phyloP scores from a whole-genome alignment of 2,888 invertebrate genomes.

The Caenorhabditis sp. region DNA sequence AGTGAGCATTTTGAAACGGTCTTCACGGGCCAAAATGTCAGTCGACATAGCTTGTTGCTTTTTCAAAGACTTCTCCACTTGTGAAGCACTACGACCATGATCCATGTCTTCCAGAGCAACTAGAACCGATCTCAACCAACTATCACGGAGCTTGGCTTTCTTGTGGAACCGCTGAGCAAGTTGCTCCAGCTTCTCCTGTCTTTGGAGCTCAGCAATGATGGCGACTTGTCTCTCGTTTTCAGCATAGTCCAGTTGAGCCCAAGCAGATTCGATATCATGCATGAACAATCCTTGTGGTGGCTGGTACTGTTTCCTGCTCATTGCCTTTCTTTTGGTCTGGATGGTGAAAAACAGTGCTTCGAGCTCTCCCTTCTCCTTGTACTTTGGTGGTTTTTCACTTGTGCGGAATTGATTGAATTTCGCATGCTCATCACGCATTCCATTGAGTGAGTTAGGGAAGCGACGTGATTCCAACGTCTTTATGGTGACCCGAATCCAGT shows the following conservation, averaged over 20 bases:
- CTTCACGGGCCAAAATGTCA: constrained; percentile 94
- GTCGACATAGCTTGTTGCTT: constrained; percentile 98
- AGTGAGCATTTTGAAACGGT: constrained; percentile 94
- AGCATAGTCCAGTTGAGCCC: constrained; percentile 94
- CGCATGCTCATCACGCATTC: constrained; percentile 92
- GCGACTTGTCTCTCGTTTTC: constrained; percentile 96
- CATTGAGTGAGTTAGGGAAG: constrained; percentile 95
- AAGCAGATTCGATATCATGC: constrained; percentile 95
- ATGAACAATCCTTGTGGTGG: constrained; percentile 86
- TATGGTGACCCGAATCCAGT: constrained; percentile 95
- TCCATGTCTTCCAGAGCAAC: constrained; percentile 88
- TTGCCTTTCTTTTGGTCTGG: constrained; percentile 95
- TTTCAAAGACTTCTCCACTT: constrained; percentile 97
- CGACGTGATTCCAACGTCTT: constrained; percentile 85
- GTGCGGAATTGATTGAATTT: constrained; percentile 96
- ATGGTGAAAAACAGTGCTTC: constrained; percentile 97
- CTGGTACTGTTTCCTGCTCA: constrained; percentile 86
- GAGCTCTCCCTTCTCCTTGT: constrained; percentile 96
- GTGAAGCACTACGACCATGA: constrained; percentile 90
- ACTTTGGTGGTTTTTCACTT: constrained; percentile 98
- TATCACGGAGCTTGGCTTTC: constrained; percentile 92
- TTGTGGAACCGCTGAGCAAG: constrained; percentile 96
- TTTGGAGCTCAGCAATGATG: constrained; percentile 90
- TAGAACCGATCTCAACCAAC: constrained; percentile 90
- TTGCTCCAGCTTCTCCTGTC: constrained; percentile 94